phyloP scores from a whole-genome alignment of 2,888 invertebrate genomes.

The Bellardia pandia region DNA sequence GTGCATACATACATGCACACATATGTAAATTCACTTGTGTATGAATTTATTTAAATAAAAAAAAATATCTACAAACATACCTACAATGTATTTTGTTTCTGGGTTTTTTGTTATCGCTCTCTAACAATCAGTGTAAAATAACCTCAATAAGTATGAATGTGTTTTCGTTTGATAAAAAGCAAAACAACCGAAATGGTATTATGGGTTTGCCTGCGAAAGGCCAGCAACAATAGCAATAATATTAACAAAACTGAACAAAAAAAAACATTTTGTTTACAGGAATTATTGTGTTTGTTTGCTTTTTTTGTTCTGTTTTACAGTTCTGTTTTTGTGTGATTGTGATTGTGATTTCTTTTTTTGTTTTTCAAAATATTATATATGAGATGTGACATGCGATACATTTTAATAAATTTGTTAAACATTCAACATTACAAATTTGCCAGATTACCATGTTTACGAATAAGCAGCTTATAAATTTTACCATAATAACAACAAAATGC shows the following conservation, averaged over 20 bases:
- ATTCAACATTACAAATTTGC: slow-evolving; percentile 67
- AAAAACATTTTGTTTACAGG: slow-evolving; percentile 51
- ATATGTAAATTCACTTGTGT: too few species aligned
- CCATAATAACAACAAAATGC: slow-evolving; percentile 8
- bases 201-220: slow-evolving; percentile 33
- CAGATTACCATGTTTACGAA: slow-evolving; percentile 62
- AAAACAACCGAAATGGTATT: slow-evolving; percentile 22
- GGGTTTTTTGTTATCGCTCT: slow-evolving; percentile 40
- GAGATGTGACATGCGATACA: slow-evolving; percentile 72
- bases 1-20: slow-evolving; percentile 10
- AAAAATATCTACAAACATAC: background rate
- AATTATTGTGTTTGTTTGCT: slow-evolving; percentile 3
- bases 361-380: slow-evolving; percentile 30
- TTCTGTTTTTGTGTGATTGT: slow-evolving; percentile 32
- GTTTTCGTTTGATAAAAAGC: slow-evolving; percentile 29
- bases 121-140: slow-evolving; percentile 62
- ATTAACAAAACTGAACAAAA: slow-evolving; percentile 14
- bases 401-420: slow-evolving; percentile 72
- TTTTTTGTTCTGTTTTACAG: background rate
- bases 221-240: slow-evolving; percentile 20
- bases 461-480: slow-evolving; percentile 49
- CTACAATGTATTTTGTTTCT: background rate
- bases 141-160: slow-evolving; percentile 30
- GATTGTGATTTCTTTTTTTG: slow-evolving; percentile 9
- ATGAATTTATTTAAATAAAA: too few species aligned